Evolutionary conservation across 1,140 invertebrate species (phyloP).

Genomic region (Drosophila kurseongensis): DNA sequence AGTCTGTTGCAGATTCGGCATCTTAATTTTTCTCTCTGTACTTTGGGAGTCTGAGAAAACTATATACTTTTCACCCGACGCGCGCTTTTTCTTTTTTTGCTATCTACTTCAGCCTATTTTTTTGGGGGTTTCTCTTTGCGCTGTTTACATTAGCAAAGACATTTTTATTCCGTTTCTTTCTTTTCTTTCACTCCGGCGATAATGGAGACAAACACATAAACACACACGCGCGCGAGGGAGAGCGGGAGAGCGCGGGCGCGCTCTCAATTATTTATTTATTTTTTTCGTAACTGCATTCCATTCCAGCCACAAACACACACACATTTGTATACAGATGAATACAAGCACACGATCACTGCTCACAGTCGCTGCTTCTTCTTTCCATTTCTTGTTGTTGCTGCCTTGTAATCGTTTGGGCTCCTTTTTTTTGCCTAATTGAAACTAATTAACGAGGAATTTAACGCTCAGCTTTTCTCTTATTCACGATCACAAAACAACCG

Average conservation of each 20-base stretch:
- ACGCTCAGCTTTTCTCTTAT: constrained; percentile 11
- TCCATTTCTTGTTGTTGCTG: constrained; percentile 51
- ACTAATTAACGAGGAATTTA: constrained; percentile 64
- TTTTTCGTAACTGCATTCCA: constrained; percentile 81
- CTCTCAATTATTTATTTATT: constrained; percentile 79
- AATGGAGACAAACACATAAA: constrained; percentile 30
- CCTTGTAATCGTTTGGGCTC: constrained; percentile 43
- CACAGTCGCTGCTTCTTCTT: constrained; percentile 33
- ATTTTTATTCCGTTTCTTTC: constrained; percentile 42
- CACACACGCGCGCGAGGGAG: constrained; percentile 26
- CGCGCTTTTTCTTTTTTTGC: constrained; percentile 57
- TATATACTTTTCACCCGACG: constrained; percentile 59
- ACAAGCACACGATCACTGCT: constrained; percentile 46
- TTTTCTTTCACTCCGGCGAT: constrained; percentile 48
- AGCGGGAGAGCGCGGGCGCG: constrained; percentile 60
- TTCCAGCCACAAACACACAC: constrained; percentile 67
- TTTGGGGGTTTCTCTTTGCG: constrained; percentile 60
- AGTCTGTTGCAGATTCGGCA: constrained; percentile 71
- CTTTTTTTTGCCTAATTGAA: constrained; percentile 67
- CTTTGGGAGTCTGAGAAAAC: constrained; percentile 50
- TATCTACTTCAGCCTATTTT: constrained; percentile 45
- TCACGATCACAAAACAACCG: background rate
- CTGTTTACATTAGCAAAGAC: constrained; percentile 63
- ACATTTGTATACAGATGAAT: constrained; percentile 7
- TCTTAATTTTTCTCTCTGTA: constrained; percentile 42